phyloP scores from a whole-genome alignment of 2,888 invertebrate genomes.

The Smittia sp. region DNA sequence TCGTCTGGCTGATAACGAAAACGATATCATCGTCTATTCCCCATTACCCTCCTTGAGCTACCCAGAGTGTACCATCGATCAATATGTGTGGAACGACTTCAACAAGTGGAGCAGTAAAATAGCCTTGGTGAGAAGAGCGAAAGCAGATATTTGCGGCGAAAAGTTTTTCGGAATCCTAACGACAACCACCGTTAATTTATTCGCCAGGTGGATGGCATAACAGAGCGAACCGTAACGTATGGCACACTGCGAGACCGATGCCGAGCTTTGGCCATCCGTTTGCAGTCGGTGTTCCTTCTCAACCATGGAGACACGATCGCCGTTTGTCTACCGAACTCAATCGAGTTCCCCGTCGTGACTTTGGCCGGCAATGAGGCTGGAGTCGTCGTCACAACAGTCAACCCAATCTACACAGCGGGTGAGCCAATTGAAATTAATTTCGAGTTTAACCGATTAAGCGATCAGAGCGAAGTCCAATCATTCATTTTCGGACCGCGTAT shows the following conservation, averaged over 20 bases:
- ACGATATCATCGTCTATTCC: slow-evolving; percentile 48
- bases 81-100: slow-evolving; percentile 63
- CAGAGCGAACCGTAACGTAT: slow-evolving; percentile 71
- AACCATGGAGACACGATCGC: slow-evolving; percentile 66
- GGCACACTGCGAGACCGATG: slow-evolving; percentile 63
- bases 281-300: slow-evolving; percentile 65
- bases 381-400: slow-evolving; percentile 67
- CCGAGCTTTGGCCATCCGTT: slow-evolving; percentile 64
- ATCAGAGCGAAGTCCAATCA: no score
- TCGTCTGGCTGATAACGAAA: background rate
- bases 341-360: slow-evolving; percentile 67
- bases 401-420: slow-evolving; percentile 70
- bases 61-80: slow-evolving; percentile 58
- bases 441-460: no score
- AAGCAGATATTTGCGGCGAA: background rate
- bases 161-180: background rate
- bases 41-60: slow-evolving; percentile 56
- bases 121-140: slow-evolving; percentile 58
- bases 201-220: slow-evolving; percentile 66
- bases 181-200: background rate
- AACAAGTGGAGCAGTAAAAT: slow-evolving; percentile 64
- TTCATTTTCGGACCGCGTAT: no score
- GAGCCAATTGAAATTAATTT: slow-evolving; percentile 44
- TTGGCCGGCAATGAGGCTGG: slow-evolving; percentile 70
- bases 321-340: slow-evolving; percentile 70